Evolutionary conservation across 2,113 vertebrate species (phyloP).

Genomic region (Grus americana): DNA sequence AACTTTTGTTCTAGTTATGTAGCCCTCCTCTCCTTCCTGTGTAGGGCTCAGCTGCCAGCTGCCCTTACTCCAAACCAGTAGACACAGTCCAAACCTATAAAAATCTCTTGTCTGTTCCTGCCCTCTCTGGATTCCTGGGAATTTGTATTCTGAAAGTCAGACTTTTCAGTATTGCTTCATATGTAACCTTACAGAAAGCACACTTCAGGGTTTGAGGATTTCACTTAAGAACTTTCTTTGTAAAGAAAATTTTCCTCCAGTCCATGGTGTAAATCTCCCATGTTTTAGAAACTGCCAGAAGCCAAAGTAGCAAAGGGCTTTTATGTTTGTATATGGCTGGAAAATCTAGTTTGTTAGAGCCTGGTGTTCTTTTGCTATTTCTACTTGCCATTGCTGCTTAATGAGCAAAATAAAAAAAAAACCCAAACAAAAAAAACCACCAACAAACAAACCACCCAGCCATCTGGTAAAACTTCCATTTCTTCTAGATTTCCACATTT

Average conservation of each 20-base stretch:
- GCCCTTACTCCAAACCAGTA: not conserved
- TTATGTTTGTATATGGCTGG: not conserved
- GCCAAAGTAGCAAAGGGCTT: not conserved
- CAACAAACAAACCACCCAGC: too few species aligned
- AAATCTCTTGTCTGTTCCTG: not conserved
- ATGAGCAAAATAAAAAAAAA: not conserved
- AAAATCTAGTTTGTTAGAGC: not conserved
- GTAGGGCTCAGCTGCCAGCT: not conserved
- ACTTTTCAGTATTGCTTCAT: not conserved
- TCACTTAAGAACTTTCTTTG: not conserved
- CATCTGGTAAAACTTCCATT: not conserved
- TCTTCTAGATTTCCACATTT: not conserved
- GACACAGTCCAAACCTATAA: not conserved
- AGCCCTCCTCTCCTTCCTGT: not conserved
- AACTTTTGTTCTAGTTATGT: not conserved
- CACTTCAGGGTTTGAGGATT: not conserved
- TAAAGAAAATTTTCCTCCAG: not conserved
- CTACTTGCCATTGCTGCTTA: not conserved
- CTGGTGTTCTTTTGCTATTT: not conserved
- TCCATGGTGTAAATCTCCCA: not conserved
- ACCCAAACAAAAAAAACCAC: not conserved
- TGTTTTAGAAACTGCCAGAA: not conserved
- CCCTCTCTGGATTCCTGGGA: not conserved
- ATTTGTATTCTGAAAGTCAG: not conserved
- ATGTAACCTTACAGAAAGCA: not conserved